Conservation (phyloP, 2,888 invertebrate species). For the Polyommatus iphigenia region DNA sequence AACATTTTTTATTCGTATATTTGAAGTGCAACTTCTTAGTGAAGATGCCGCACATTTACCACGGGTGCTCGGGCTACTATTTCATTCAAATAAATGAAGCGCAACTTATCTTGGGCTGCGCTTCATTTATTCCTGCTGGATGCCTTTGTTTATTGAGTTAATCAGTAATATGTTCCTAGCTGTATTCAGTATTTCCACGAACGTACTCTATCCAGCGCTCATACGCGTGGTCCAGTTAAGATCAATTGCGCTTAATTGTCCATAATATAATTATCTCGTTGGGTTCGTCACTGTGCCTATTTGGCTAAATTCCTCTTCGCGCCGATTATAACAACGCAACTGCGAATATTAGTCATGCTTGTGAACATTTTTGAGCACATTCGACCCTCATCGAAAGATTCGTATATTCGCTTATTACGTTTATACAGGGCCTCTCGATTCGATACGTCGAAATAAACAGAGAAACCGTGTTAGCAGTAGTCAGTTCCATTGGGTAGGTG, state of each 20-base stretch:
- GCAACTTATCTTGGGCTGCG: conserved; percentile 1
- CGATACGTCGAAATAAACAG: neutral
- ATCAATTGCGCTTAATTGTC: conserved; percentile 77
- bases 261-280: conserved; percentile 75
- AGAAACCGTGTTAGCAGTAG: neutral
- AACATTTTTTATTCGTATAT: neutral
- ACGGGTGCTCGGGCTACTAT: neutral
- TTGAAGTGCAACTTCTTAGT: neutral
- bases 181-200: neutral
- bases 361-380: neutral
- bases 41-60: neutral
- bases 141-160: conserved; percentile 3
- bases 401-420: neutral
- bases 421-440: neutral
- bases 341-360: conserved; percentile 10
- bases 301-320: conserved; percentile 27
- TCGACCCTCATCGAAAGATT: neutral
- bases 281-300: conserved; percentile 46
- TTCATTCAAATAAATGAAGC: conserved; percentile 19
- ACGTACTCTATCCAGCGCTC: conserved; percentile 3
- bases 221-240: conserved; percentile 57
- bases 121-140: conserved; percentile 1
- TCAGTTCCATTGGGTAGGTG: neutral
- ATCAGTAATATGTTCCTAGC: neutral
- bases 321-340: conserved; percentile 5